Conservation (phyloP, 92 coral and sea anemone species). For the Siderastrea siderea region DNA sequence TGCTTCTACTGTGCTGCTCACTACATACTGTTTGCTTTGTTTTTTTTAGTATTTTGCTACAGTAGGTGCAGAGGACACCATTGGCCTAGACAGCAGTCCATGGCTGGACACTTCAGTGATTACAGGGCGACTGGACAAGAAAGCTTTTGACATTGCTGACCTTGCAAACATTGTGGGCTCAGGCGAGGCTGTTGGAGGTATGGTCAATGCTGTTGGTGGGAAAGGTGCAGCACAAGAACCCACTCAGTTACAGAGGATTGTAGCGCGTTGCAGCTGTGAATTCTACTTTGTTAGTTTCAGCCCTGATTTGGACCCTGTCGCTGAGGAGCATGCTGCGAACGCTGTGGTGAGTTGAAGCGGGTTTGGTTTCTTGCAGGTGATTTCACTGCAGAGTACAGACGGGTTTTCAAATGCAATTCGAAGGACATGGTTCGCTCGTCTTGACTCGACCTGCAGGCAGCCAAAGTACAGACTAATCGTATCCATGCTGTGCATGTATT, state of each 20-base stretch:
- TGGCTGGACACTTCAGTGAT: constrained; percentile 95
- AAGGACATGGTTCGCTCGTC: too few relatives aligned
- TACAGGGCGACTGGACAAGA: constrained; percentile 86
- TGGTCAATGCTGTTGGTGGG: constrained; percentile 85
- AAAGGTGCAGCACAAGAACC: constrained; percentile 77
- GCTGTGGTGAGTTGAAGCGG: constrained; percentile 75
- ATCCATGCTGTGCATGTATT: too few relatives aligned
- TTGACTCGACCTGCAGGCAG: too few relatives aligned
- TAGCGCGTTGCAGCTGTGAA: constrained; percentile 95
- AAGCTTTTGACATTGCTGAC: constrained; percentile 91
- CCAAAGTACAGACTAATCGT: too few relatives aligned
- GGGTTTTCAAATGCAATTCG: too few relatives aligned
- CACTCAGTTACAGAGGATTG: constrained; percentile 95
- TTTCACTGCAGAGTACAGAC: neutral
- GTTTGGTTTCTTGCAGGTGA: neutral
- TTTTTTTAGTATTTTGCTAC: constrained; percentile 92
- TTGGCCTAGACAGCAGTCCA: constrained; percentile 81
- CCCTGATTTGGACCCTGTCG: constrained; percentile 92
- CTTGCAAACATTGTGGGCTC: constrained; percentile 93
- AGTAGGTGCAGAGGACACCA: constrained; percentile 88
- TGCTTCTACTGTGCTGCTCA: too few relatives aligned
- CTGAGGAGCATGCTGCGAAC: constrained; percentile 80
- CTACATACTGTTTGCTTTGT: neutral
- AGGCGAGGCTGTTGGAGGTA: constrained; percentile 97
- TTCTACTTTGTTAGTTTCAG: constrained; percentile 93